Evolutionary conservation across 2,888 invertebrate species (phyloP), one percentile per base, ranked within the genome.

Genomic region (Trichacis sp.): DNA sequence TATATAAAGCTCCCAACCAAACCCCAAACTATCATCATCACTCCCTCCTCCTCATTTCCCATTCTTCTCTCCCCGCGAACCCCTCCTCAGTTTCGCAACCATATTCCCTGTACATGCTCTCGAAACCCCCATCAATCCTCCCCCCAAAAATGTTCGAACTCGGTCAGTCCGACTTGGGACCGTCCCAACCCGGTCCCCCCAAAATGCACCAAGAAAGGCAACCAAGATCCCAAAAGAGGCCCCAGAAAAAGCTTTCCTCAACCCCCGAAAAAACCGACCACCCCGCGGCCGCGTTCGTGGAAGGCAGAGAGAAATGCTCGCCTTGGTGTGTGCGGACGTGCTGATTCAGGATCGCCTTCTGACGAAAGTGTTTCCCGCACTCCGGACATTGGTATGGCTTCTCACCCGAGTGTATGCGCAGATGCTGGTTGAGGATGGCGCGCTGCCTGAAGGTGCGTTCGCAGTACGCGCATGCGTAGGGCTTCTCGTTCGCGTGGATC

Each of bases 381-480:
- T 94, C 94, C 67, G 89, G 90, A 85, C 95, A 95, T 85, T 94
- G 94, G 87, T 95, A 95, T 24, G 95, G 95, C 82, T 95, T 95
- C 84, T 94, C 94, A 42, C 94, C 94, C 11, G 91, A 91, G 82
- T 92, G 92, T 68, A 92, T 92, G 75, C 90, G 88, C 72, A 91
- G 85, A 77, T 93, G 93, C 85, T 93, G 93, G 85, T 94, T 94
- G 65, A 94, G 87, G 72, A 94, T 94, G 48, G 94, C 94, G 78
- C 94, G 89, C 84, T 94, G 94, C 52, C 94, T 88, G 87, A 94
- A 94, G 85, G 93, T 94, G 65, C 94, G 89, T 50, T 94, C 94
- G 85, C 94, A 94, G 83, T 94, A 94, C 55, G 93, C 90, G 85
- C 94, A 94, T 33, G 93, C 93, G 86, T 94, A 94, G 1, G 94